Conservation (phyloP, 1,140 invertebrate genomes). For the Cotesia chilonis region DNA sequence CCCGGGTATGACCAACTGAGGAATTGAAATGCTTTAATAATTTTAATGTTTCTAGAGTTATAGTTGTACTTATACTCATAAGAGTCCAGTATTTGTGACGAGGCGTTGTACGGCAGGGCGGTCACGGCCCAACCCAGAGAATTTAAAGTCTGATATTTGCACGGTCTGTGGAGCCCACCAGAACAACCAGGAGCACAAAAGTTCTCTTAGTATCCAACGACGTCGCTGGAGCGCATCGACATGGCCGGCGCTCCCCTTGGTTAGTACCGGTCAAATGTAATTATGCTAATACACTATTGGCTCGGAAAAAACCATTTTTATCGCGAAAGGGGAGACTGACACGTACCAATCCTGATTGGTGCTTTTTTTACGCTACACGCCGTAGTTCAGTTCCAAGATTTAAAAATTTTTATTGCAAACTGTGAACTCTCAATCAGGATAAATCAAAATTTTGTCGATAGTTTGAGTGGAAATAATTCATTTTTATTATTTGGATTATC, state of each 20-base stretch:
- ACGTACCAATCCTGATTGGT: constrained; percentile 49
- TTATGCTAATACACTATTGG: constrained; percentile 65
- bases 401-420: no score
- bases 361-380: constrained; percentile 28
- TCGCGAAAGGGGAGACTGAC: constrained; percentile 45
- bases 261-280: constrained; percentile 54
- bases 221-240: constrained; percentile 31
- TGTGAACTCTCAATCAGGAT: no score
- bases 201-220: constrained; percentile 24
- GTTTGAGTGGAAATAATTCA: no score
- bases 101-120: constrained; percentile 24
- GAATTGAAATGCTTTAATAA: constrained; percentile 7
- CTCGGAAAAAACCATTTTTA: constrained; percentile 55
- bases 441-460: no score
- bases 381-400: no score
- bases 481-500: no score
- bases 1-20: background rate
- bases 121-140: constrained; percentile 21
- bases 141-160: constrained; percentile 9
- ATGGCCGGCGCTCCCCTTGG: constrained; percentile 29
- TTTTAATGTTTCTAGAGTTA: no score
- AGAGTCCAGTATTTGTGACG: background rate
- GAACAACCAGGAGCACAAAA: background rate
- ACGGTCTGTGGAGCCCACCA: constrained; percentile 1
- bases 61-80: background rate